Evolutionary conservation across 2,113 vertebrate species (phyloP).

Genomic region (Tachysurus vachellii): DNA sequence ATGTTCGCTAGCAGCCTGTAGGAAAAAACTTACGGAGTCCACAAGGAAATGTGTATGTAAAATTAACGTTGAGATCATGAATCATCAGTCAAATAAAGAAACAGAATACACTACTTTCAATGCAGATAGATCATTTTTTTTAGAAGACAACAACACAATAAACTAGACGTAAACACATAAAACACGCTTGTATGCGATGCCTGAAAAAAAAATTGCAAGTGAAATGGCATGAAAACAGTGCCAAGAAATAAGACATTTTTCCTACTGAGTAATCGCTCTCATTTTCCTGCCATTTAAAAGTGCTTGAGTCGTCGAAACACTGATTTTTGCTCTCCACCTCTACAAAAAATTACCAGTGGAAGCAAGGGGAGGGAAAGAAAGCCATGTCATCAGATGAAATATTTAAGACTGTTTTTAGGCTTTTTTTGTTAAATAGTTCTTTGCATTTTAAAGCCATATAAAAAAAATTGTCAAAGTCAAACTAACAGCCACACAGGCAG

Average conservation of each 20-base stretch:
- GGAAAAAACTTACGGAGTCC: neutral
- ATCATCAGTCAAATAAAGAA: slow-evolving; percentile 21
- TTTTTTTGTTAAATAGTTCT: slow-evolving; percentile 39
- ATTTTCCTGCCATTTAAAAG: slow-evolving; percentile 60
- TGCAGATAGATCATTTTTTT: neutral
- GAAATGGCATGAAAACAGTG: slow-evolving; percentile 34
- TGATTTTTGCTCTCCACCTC: slow-evolving; percentile 46
- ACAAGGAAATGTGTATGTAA: neutral
- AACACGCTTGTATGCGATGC: neutral
- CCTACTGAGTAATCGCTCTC: slow-evolving; percentile 13
- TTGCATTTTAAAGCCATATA: slow-evolving; percentile 23
- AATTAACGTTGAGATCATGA: slow-evolving; percentile 5
- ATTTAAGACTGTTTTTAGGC: slow-evolving; percentile 44
- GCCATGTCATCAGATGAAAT: slow-evolving; percentile 56
- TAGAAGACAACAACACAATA: neutral
- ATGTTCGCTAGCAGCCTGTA: neutral
- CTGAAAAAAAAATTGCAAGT: slow-evolving; percentile 14
- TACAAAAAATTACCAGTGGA: slow-evolving; percentile 9
- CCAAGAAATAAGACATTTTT: slow-evolving; percentile 38
- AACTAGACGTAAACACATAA: neutral
- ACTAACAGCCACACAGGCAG: slow-evolving; percentile 6
- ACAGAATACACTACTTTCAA: slow-evolving; percentile 5
- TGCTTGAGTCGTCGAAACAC: slow-evolving; percentile 57
- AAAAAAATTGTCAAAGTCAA: slow-evolving; percentile 58
- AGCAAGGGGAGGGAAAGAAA: slow-evolving; percentile 67